Base-by-base conservation (phyloP, 2,888 invertebrate genomes). In the Macrophya alboannulata region DNA sequence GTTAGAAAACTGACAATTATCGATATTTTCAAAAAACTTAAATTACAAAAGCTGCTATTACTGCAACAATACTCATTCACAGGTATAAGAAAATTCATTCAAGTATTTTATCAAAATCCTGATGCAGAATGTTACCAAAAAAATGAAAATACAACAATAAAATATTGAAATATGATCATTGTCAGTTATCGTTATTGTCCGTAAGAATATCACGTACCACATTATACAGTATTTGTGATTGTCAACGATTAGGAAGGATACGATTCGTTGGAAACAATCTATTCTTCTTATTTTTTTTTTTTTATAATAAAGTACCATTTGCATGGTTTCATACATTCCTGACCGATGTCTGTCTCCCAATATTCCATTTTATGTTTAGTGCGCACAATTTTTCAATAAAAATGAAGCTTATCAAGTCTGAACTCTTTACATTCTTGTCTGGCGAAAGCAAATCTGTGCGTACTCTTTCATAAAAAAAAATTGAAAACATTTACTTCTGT, bases 301-400 rank as follows among this genome's bases (percentile, higher is more conserved):
- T 31, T 37, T 77, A 17, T 43, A 81, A 81, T 81, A 81, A 81
- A 81, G 40, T 81, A 81, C 43, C 40, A 62, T 81, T 43, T 43
- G 81, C 81, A 81, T 81, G 81, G 21, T 40, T 62, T 81, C 62
- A 31, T 25, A 43, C 43, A 62, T 40, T 25, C 55, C 31, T 10
- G 25, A 55, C 77, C 48, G 25, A 51, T 55, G 37, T 25, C 55
- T 77, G 37, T 51, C 17, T 45, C 74, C 74, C 45, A 45, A 17
- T 68, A 37, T 68, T 68, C 68, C 68, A 68, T 8, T 37, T 68
- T 37, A 68, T 68, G 37, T 68, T 17, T 37, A 17, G 37, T 25
- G 25, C 62, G 25, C 62, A 62, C 62, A 62, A 25, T 31, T 62
- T 25, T 25, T 25, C 0, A 31, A 12, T 21, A 62, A 10, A 62